Evolutionary conservation across 1,140 invertebrate genomes (phyloP).

Genomic region (Drosophila kepulauana): DNA sequence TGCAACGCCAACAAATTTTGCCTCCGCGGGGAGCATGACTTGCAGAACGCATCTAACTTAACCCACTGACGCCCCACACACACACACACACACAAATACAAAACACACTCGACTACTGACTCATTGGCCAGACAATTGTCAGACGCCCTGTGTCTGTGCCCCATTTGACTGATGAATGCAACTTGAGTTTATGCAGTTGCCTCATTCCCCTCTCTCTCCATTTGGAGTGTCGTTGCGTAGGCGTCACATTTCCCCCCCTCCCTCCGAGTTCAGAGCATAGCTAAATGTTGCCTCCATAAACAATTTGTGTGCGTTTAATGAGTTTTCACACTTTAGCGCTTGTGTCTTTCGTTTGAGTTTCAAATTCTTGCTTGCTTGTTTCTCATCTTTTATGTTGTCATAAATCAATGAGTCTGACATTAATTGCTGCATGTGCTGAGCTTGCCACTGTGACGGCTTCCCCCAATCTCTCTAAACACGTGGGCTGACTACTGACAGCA

Average conservation of each 20-base stretch:
- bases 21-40: slow-evolving; percentile 36
- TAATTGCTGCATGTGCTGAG: slow-evolving; percentile 46
- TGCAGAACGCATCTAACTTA: slow-evolving; percentile 41
- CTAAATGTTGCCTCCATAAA: slow-evolving; percentile 33
- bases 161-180: slow-evolving; percentile 50
- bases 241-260: slow-evolving; percentile 7
- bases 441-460: slow-evolving; percentile 1
- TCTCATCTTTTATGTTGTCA: slow-evolving; percentile 44
- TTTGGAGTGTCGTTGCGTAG: slow-evolving; percentile 20
- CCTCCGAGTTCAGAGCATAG: background rate
- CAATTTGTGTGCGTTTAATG: slow-evolving; percentile 55
- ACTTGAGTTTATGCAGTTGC: slow-evolving; percentile 26
- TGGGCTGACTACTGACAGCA: slow-evolving; percentile 15
- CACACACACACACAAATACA: background rate
- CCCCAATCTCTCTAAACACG: slow-evolving; percentile 8
- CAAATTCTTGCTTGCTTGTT: slow-evolving; percentile 32
- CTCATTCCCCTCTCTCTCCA: background rate
- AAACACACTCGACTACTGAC: slow-evolving; percentile 9
- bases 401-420: slow-evolving; percentile 53
- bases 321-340: slow-evolving; percentile 55
- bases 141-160: slow-evolving; percentile 32
- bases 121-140: slow-evolving; percentile 56
- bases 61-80: slow-evolving; percentile 39
- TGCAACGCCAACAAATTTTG: slow-evolving; percentile 38
- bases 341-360: slow-evolving; percentile 15